A percentile compares a stretch with the other conserved stretches of the same genome.
Evolutionary conservation across 2,113 vertebrate species (phyloP).

Genomic region (Neolamprologus hecqui): DNA sequence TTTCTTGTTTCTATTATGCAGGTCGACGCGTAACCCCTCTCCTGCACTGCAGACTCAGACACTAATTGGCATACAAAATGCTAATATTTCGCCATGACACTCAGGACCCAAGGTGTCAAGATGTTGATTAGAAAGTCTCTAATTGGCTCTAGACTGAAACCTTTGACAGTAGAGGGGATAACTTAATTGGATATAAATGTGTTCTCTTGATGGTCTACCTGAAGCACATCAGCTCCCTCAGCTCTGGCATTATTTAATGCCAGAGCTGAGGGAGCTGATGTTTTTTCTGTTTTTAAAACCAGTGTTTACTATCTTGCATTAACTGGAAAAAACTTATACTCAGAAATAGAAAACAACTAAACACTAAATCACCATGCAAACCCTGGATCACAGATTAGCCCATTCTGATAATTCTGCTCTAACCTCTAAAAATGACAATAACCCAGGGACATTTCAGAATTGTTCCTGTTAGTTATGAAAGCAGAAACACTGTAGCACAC

Average conservation of each 20-base stretch:
- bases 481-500: background rate
- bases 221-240: background rate
- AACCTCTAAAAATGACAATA: background rate
- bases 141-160: constrained; percentile 53
- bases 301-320: background rate
- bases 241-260: background rate
- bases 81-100: constrained; percentile 60
- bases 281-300: background rate
- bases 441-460: background rate
- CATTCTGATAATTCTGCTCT: background rate
- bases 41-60: constrained; percentile 12
- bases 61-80: constrained; percentile 66
- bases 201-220: constrained; percentile 13
- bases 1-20: constrained; percentile 32
- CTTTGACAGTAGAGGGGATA: constrained; percentile 41
- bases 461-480: background rate
- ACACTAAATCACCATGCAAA: background rate
- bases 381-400: background rate
- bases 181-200: constrained; percentile 48
- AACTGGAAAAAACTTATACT: background rate
- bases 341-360: background rate
- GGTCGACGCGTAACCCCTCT: constrained; percentile 3
- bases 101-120: constrained; percentile 56
- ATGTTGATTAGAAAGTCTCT: constrained; percentile 58
- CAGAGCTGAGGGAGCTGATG: background rate